Conservation (phyloP, 2,888 invertebrate species). For the Drosophila borealis region DNA sequence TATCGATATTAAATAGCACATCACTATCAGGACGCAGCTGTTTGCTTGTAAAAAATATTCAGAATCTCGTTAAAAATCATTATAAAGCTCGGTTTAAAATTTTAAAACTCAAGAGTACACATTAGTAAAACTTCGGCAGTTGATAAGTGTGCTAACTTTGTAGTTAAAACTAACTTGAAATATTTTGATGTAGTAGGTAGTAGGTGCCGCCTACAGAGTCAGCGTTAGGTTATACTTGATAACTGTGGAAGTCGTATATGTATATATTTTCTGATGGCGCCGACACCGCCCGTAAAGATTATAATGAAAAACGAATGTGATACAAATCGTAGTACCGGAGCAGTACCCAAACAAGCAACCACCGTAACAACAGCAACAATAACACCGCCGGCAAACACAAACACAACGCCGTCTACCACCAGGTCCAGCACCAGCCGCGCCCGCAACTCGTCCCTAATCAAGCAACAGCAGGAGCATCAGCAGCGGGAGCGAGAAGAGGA, state of each 20-base stretch:
- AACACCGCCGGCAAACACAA: slow-evolving; percentile 40
- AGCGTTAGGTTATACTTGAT: slow-evolving; percentile 28
- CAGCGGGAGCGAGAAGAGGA: slow-evolving; percentile 82
- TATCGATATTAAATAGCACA: slow-evolving; percentile 27
- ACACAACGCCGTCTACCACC: slow-evolving; percentile 25
- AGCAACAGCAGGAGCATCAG: slow-evolving; percentile 66
- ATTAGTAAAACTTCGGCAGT: background rate
- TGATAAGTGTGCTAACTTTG: background rate
- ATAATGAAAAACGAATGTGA: slow-evolving; percentile 55
- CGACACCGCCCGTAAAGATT: slow-evolving; percentile 56
- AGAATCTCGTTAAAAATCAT: slow-evolving; percentile 9
- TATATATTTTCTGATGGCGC: slow-evolving; percentile 43
- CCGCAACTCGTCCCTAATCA: slow-evolving; percentile 40
- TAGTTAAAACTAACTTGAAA: background rate
- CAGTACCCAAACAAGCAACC: slow-evolving; percentile 69
- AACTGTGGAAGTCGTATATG: slow-evolving; percentile 34
- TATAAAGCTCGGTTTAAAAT: background rate
- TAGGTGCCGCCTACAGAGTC: slow-evolving; percentile 7
- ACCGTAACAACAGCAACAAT: slow-evolving; percentile 21
- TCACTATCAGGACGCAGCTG: slow-evolving; percentile 50
- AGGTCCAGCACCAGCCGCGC: slow-evolving; percentile 37
- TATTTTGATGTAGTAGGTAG: slow-evolving; percentile 8
- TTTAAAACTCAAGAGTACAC: background rate
- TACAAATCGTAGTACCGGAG: slow-evolving; percentile 58
- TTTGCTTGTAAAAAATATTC: slow-evolving; percentile 22